These are phyloP conservation scores for Drosophila hydei DNA, from an alignment of 1,140 invertebrate genomes.

Conservation along the genomic window DNA sequence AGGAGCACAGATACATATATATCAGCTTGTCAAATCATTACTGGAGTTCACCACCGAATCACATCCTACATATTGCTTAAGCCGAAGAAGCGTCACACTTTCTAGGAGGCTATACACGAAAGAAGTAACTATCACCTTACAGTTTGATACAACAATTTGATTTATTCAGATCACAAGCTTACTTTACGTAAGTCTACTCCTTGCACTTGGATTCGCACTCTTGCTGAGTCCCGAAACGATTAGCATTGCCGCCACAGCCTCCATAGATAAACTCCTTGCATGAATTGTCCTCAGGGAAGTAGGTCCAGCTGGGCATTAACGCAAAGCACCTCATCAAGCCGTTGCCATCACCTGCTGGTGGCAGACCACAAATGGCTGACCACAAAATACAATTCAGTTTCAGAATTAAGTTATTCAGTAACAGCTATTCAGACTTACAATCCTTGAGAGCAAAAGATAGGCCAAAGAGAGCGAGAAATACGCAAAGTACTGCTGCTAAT, in stretches of 20 bases:
- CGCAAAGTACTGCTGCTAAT: constrained; percentile 43
- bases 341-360: constrained; percentile 47
- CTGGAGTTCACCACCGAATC: too few species aligned
- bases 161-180: not conserved
- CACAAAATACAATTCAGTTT: not conserved
- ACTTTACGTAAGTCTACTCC: not conserved
- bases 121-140: too few species aligned
- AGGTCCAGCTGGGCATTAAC: constrained; percentile 83
- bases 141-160: too few species aligned
- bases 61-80: too few species aligned
- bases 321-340: constrained; percentile 57
- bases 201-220: constrained; percentile 27
- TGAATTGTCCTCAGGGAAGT: not conserved
- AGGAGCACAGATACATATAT: too few species aligned
- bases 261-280: constrained; percentile 87
- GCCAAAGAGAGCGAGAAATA: constrained; percentile 55
- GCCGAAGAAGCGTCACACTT: too few species aligned
- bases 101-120: too few species aligned
- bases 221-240: constrained; percentile 87
- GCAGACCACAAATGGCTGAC: constrained; percentile 45
- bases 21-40: too few species aligned
- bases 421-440: constrained; percentile 27
- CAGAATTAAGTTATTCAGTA: not conserved
- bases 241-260: constrained; percentile 93
- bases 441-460: constrained; percentile 50